Conservation (phyloP, 2,797 vertebrate species). For the Gymnoscopelus braueri region DNA sequence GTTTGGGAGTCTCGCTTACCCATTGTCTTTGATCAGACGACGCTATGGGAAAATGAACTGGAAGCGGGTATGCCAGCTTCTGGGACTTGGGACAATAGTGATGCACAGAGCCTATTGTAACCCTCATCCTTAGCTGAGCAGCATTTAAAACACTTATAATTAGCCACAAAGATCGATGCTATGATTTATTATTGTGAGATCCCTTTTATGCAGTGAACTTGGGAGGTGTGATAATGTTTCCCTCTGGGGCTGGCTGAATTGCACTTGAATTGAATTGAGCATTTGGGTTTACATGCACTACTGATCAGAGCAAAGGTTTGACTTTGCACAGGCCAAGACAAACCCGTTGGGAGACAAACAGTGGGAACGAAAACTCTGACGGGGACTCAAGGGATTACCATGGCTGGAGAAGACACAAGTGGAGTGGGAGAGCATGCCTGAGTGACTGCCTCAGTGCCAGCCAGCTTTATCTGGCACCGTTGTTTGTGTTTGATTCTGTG, state of each 20-base stretch:
- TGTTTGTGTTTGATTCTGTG: constrained; percentile 34
- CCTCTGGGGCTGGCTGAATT: constrained; percentile 18
- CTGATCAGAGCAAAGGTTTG: constrained; percentile 36
- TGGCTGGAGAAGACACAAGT: constrained; percentile 31
- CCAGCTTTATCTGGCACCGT: constrained; percentile 11
- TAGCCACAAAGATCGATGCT: background rate
- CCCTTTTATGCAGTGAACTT: background rate
- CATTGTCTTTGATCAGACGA: too few relatives aligned
- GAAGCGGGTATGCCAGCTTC: too few relatives aligned
- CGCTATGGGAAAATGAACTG: too few relatives aligned
- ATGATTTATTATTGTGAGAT: too few relatives aligned
- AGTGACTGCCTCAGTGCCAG: constrained; percentile 30
- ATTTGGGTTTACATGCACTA: constrained; percentile 12
- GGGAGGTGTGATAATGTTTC: background rate
- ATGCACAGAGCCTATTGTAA: constrained; percentile 1
- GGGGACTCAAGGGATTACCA: constrained; percentile 29
- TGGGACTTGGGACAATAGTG: too few relatives aligned
- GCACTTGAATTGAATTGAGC: constrained; percentile 3
- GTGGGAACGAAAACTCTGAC: constrained; percentile 38
- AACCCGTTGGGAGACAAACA: constrained; percentile 28
- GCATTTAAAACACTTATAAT: background rate
- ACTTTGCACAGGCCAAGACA: constrained; percentile 41
- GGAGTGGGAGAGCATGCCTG: constrained; percentile 18
- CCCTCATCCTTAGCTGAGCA: background rate
- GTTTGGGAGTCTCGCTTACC: too few relatives aligned